These are phyloP conservation scores for Hippoglossus stenolepis DNA, from an alignment of 2,113 vertebrate species.

Conservation along the genomic window DNA sequence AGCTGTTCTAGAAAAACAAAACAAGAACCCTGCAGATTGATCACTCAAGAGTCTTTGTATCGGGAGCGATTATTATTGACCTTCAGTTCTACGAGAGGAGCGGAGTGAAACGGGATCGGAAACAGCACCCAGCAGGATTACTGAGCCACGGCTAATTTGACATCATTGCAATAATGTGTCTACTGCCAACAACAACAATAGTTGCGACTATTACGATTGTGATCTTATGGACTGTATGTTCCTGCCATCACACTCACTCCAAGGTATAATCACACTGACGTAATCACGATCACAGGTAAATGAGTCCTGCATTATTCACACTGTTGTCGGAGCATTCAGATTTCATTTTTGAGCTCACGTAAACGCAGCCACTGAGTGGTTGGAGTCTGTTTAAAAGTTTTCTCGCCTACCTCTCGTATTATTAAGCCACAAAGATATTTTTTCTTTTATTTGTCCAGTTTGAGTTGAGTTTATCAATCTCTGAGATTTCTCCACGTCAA, in stretches of 20 bases:
- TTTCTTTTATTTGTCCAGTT: constrained; percentile 12
- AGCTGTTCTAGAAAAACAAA: constrained; percentile 46
- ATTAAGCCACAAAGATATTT: neutral
- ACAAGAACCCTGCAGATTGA: constrained; percentile 55
- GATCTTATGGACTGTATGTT: neutral
- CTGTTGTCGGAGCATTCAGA: constrained; percentile 27
- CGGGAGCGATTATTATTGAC: constrained; percentile 67
- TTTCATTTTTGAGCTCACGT: neutral
- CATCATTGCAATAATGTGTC: constrained; percentile 21
- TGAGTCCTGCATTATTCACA: constrained; percentile 27
- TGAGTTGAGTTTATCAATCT: neutral
- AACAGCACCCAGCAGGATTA: constrained; percentile 31
- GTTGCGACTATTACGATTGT: neutral
- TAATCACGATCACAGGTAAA: neutral
- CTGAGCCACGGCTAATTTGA: constrained; percentile 16
- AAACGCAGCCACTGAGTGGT: constrained; percentile 2
- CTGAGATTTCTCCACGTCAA: neutral
- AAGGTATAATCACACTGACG: neutral
- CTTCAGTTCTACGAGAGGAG: constrained; percentile 56
- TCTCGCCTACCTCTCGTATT: neutral
- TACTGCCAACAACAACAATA: constrained; percentile 27
- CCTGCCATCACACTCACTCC: neutral
- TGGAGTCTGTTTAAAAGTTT: neutral
- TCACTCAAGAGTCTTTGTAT: constrained; percentile 65
- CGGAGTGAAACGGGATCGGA: constrained; percentile 21